Percentiles rank a stretch among this genome's conserved stretches.
These are phyloP conservation scores for Motacilla alba DNA, from an alignment of 2,113 vertebrate genomes.

Conservation along the genomic window DNA sequence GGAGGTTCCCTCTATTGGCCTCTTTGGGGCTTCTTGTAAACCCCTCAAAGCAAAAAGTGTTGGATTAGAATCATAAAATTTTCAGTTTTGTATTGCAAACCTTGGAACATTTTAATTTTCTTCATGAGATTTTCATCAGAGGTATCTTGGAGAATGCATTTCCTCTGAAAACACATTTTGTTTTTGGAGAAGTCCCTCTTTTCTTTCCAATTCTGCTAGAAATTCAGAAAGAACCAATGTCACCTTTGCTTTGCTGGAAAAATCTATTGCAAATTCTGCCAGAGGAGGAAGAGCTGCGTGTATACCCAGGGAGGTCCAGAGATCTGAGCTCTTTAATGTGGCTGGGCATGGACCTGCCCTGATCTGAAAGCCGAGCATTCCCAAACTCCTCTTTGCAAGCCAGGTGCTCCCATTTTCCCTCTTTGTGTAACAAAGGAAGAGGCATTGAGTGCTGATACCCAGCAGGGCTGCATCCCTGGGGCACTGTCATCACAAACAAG, in stretches of 20 bases:
- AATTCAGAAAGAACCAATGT: background rate
- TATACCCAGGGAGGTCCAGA: fast-evolving
- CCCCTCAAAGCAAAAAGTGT: background rate
- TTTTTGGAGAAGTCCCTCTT: background rate
- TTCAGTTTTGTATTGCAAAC: background rate
- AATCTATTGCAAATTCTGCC: background rate
- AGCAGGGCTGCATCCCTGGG: fast-evolving
- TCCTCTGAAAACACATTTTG: background rate
- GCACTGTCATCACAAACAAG: background rate
- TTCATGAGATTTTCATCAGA: background rate
- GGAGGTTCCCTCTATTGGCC: background rate
- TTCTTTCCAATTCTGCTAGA: background rate
- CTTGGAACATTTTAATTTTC: background rate
- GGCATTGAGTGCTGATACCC: background rate
- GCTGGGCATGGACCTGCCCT: background rate
- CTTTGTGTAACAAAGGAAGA: background rate
- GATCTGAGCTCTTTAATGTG: background rate
- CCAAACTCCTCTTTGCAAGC: background rate
- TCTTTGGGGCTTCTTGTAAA: background rate
- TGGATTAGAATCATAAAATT: background rate
- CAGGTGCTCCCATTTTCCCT: background rate
- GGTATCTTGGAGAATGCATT: background rate
- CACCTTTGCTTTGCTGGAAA: background rate
- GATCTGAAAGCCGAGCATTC: background rate
- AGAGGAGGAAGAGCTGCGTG: background rate